Conservation (phyloP, 2,888 invertebrate genomes). For the Agriopis marginaria region DNA sequence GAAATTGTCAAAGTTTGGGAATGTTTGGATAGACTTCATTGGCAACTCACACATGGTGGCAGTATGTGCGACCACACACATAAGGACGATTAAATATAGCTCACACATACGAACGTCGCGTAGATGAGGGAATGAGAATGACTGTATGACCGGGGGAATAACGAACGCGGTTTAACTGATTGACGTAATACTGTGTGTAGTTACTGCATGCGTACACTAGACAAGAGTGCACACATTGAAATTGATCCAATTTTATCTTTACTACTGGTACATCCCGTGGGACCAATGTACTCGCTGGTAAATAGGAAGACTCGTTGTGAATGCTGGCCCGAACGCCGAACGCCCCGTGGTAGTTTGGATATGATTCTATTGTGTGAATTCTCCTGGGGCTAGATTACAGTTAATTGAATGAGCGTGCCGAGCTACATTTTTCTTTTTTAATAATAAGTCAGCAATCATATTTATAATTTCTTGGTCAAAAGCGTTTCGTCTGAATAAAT, state of each 20-base stretch:
- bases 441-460: no score
- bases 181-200: conserved; percentile 75
- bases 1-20: conserved; percentile 66
- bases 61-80: conserved; percentile 75
- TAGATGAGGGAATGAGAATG: conserved; percentile 69
- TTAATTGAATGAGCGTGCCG: conserved; percentile 58
- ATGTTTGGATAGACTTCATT: conserved; percentile 77
- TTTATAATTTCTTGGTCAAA: neutral
- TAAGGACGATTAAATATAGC: conserved; percentile 81
- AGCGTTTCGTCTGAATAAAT: neutral
- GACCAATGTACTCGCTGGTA: conserved; percentile 75
- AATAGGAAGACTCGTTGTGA: conserved; percentile 74
- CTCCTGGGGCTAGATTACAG: conserved; percentile 63
- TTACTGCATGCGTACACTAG: conserved; percentile 62
- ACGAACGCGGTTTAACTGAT: conserved; percentile 73
- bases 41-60: conserved; percentile 81
- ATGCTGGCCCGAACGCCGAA: conserved; percentile 67
- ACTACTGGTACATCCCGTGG: conserved; percentile 80
- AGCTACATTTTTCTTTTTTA: neutral
- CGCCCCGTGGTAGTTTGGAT: conserved; percentile 42
- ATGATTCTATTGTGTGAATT: conserved; percentile 65
- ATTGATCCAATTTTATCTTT: conserved; percentile 77
- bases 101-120: conserved; percentile 63
- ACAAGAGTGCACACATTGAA: conserved; percentile 71
- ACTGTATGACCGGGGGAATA: conserved; percentile 73